phyloP scores from a whole-genome alignment of 2,888 invertebrate species.

The Anagyrus pseudococci region DNA sequence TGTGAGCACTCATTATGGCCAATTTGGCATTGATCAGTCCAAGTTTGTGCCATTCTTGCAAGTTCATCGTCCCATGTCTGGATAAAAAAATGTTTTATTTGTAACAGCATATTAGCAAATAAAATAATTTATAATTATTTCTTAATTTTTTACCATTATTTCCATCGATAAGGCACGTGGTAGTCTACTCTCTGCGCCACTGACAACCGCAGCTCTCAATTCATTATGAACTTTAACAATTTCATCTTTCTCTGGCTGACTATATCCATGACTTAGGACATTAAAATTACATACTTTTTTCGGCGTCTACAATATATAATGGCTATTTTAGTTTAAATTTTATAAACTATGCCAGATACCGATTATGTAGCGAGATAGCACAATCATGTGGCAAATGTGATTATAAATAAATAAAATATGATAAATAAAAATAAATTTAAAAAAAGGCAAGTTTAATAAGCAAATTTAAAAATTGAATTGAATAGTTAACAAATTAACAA shows the following conservation, averaged over 20 bases:
- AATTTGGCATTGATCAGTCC: constrained; percentile 59
- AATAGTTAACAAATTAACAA: no score
- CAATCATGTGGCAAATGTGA: no score
- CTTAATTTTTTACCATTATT: constrained; percentile 1
- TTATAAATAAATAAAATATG: no score
- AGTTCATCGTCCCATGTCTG: constrained; percentile 56
- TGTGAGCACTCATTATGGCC: constrained; percentile 53
- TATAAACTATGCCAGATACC: no score
- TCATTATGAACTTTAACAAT: not conserved
- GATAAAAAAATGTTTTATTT: no score
- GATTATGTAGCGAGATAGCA: no score
- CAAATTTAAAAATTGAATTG: no score
- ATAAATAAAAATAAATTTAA: no score
- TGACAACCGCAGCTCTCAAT: not conserved
- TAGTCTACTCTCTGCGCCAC: not conserved
- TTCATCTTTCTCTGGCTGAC: no score
- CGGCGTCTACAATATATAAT: no score
- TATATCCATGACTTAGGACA: no score
- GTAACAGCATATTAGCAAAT: not conserved
- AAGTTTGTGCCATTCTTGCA: constrained; percentile 56
- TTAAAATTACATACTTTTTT: constrained; percentile 38
- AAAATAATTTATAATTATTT: not conserved
- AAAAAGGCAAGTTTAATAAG: no score
- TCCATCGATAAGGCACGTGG: not conserved
- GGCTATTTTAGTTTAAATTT: not conserved